phyloP scores from a whole-genome alignment of 2,888 invertebrate species.

The Andrena marginata region DNA sequence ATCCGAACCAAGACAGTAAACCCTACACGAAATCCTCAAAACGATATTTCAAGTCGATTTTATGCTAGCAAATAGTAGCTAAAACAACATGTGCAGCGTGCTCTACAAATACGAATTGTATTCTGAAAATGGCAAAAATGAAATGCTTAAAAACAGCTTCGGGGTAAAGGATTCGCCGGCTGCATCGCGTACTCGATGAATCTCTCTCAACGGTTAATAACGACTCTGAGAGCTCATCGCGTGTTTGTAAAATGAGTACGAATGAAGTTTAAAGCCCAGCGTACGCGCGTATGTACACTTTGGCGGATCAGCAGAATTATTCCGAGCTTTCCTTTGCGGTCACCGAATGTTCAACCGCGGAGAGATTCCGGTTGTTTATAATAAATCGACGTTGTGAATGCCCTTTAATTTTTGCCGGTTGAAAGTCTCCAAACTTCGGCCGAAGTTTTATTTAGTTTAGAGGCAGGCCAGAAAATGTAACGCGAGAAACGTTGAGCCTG shows the following conservation, averaged over 20 bases:
- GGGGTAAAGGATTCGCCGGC: neutral
- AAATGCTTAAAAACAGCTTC: neutral
- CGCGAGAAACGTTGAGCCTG: too few relatives aligned
- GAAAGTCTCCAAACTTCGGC: neutral
- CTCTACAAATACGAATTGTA: neutral
- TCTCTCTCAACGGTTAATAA: conserved; percentile 28
- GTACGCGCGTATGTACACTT: conserved; percentile 10
- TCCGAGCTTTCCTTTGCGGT: conserved; percentile 9
- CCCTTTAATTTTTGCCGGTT: neutral
- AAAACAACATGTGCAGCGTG: too few relatives aligned
- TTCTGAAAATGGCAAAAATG: conserved; percentile 2
- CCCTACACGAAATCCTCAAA: too few relatives aligned
- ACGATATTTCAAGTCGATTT: too few relatives aligned
- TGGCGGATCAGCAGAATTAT: conserved; percentile 24
- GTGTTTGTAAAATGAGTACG: conserved; percentile 22
- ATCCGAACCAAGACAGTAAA: too few relatives aligned
- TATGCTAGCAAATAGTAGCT: too few relatives aligned
- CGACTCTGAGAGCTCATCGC: conserved; percentile 17
- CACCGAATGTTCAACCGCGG: neutral
- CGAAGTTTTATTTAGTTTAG: too few relatives aligned
- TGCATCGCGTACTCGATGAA: neutral
- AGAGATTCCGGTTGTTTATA: neutral
- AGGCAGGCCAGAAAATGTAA: too few relatives aligned
- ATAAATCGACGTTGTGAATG: neutral
- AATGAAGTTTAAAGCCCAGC: neutral